Evolutionary conservation across 2,888 invertebrate genomes (phyloP).

Genomic region (Lordiphosa fenestrarum): DNA sequence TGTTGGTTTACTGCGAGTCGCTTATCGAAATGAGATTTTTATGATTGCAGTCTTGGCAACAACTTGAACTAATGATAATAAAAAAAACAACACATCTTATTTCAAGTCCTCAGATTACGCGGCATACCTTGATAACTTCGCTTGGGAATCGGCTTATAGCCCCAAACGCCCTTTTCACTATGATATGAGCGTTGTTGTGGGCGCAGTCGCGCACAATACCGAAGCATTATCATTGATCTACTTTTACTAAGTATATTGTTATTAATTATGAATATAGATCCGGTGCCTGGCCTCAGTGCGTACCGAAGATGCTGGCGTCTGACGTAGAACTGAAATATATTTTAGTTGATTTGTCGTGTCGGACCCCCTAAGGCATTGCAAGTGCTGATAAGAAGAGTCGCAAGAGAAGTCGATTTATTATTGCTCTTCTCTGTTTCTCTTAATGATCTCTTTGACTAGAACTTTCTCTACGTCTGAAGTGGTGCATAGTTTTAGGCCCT

Average conservation of each 20-base stretch:
- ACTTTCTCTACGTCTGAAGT: no score
- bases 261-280: neutral
- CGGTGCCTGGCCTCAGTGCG: slow-evolving; percentile 7
- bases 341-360: slow-evolving; percentile 20
- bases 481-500: no score
- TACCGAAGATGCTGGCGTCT: slow-evolving; percentile 29
- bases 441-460: no score
- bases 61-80: slow-evolving; percentile 7
- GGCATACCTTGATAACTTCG: slow-evolving; percentile 74
- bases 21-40: slow-evolving; percentile 55
- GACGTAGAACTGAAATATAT: slow-evolving; percentile 41
- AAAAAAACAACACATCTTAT: slow-evolving; percentile 27
- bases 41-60: slow-evolving; percentile 37
- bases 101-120: slow-evolving; percentile 13
- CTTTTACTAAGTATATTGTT: neutral
- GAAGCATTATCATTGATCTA: slow-evolving; percentile 45
- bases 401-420: neutral
- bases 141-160: slow-evolving; percentile 72
- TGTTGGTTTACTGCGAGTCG: slow-evolving; percentile 12
- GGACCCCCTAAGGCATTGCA: slow-evolving; percentile 37
- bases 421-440: no score
- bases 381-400: slow-evolving; percentile 44
- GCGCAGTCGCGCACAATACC: slow-evolving; percentile 35
- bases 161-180: slow-evolving; percentile 77
- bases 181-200: slow-evolving; percentile 69